These are phyloP conservation scores for Nothocercus nigrocapillus DNA, from an alignment of 2,113 vertebrate species.

Conservation along the genomic window DNA sequence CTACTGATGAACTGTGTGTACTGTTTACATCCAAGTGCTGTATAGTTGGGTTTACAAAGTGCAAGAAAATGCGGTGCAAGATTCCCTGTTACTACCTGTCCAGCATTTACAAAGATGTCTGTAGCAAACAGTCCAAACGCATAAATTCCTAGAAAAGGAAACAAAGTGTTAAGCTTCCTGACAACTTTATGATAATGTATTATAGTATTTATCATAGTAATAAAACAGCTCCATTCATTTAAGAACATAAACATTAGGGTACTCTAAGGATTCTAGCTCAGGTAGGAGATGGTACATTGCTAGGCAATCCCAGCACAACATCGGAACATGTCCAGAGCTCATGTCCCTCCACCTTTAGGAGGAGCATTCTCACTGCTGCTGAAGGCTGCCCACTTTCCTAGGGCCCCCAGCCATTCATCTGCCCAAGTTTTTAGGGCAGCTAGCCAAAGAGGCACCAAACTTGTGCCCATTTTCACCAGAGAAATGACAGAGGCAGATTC, in stretches of 20 bases:
- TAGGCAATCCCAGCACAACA: neutral
- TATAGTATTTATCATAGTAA: neutral
- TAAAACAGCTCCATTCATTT: neutral
- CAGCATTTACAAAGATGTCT: conserved; percentile 98
- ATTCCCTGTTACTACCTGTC: conserved; percentile 97
- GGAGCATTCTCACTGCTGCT: rapidly evolving
- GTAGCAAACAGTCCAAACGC: conserved; percentile 96
- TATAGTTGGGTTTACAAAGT: conserved; percentile 97
- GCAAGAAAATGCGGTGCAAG: conserved; percentile 97
- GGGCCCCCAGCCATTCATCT: rapidly evolving
- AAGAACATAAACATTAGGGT: neutral
- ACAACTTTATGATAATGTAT: neutral
- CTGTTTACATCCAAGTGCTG: conserved; percentile 94
- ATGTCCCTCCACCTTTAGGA: neutral
- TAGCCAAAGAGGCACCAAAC: neutral
- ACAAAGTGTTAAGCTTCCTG: conserved; percentile 43
- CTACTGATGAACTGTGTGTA: conserved; percentile 95
- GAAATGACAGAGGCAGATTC: neutral
- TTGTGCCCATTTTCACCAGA: neutral
- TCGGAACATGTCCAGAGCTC: rapidly evolving
- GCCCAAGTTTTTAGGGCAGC: neutral
- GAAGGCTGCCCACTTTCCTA: neutral
- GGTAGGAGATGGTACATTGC: neutral
- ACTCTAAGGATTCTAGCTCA: neutral
- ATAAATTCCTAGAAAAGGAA: conserved; percentile 89